phyloP scores from a whole-genome alignment of 1,140 invertebrate genomes.

The roundworm (Caenorhabditis elegans) region DNA sequence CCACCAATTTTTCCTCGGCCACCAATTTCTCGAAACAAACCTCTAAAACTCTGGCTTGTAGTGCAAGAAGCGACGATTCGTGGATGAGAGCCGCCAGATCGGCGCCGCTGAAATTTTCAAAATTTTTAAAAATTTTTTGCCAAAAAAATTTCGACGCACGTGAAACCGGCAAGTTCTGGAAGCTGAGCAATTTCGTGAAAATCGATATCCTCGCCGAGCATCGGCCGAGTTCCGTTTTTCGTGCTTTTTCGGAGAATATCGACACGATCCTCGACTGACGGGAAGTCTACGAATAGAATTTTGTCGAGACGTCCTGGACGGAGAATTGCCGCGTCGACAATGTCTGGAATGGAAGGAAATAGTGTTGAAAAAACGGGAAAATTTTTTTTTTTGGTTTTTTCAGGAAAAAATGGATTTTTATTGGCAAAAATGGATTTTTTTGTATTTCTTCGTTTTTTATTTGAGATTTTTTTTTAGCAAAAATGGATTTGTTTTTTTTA shows the following conservation, averaged over 20 bases:
- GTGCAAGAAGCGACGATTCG: slow-evolving; percentile 33
- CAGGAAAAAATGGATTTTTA: too few relatives aligned
- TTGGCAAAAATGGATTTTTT: too few relatives aligned
- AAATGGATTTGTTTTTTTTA: too few relatives aligned
- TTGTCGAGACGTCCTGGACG: slow-evolving; percentile 91
- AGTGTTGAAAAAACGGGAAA: slow-evolving; percentile 82
- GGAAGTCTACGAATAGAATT: slow-evolving; percentile 88
- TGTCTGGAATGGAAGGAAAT: slow-evolving; percentile 85
- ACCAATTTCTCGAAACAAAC: background rate
- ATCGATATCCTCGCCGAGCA: slow-evolving; percentile 77
- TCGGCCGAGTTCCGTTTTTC: slow-evolving; percentile 81
- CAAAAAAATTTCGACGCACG: slow-evolving; percentile 48
- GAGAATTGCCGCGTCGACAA: slow-evolving; percentile 91
- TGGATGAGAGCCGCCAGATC: slow-evolving; percentile 79
- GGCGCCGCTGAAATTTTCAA: slow-evolving; percentile 74
- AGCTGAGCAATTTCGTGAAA: slow-evolving; percentile 69
- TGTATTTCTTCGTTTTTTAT: too few relatives aligned
- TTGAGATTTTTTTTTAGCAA: too few relatives aligned
- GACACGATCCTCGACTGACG: slow-evolving; percentile 76
- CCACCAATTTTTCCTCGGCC: too few relatives aligned
- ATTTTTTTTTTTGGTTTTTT: too few relatives aligned
- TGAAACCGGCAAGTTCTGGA: slow-evolving; percentile 50
- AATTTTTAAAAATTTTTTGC: slow-evolving; percentile 7
- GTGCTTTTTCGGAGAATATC: slow-evolving; percentile 88
- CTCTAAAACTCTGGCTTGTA: background rate